These are phyloP conservation scores for Malurus elegans DNA, from an alignment of 2,113 vertebrate species.

Conservation along the genomic window DNA sequence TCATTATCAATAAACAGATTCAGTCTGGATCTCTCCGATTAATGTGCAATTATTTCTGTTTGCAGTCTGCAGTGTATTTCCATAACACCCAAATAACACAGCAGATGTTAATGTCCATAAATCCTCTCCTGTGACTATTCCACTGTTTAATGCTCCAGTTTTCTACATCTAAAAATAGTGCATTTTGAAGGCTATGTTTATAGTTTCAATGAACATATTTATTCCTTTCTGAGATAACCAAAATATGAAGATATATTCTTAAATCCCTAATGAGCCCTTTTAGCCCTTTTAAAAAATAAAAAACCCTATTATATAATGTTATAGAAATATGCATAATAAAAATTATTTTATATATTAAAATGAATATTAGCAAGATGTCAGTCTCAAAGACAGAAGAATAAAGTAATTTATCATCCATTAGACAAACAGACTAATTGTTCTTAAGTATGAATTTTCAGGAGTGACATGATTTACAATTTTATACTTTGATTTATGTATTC, in stretches of 20 bases:
- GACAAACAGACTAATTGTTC: not conserved
- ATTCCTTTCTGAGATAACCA: not conserved
- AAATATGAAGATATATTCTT: not conserved
- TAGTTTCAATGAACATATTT: not conserved
- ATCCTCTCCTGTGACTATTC: not conserved
- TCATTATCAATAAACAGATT: not conserved
- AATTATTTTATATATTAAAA: not conserved
- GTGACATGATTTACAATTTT: not conserved
- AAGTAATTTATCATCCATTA: not conserved
- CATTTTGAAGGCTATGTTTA: not conserved
- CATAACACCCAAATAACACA: not conserved
- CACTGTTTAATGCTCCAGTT: not conserved
- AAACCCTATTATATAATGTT: not conserved
- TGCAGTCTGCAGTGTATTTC: not conserved
- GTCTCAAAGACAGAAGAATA: not conserved
- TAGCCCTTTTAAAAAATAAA: not conserved
- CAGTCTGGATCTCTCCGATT: not conserved
- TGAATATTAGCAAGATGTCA: not conserved
- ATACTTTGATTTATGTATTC: not conserved
- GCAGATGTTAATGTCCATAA: not conserved
- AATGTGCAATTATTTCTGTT: not conserved
- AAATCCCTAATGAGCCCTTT: not conserved
- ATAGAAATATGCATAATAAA: not conserved
- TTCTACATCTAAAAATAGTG: not conserved
- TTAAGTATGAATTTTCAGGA: not conserved